These are phyloP conservation scores for Loriculus beryllinus DNA, from an alignment of 2,797 vertebrate genomes.

Conservation along the genomic window DNA sequence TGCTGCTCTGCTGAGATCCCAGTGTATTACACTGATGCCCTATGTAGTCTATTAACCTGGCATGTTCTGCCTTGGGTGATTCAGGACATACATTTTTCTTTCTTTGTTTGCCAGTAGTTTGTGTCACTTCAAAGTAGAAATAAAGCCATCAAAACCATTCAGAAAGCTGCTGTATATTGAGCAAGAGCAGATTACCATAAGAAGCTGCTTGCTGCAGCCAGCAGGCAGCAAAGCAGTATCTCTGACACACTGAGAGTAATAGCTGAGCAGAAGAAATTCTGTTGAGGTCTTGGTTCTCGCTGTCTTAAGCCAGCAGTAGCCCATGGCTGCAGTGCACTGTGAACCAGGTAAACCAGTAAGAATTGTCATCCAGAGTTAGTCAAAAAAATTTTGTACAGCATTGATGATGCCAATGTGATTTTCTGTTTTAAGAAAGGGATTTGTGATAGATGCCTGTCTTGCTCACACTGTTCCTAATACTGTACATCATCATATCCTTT, in stretches of 20 bases:
- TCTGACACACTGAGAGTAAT: background rate
- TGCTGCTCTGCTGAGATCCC: background rate
- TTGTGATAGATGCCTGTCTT: background rate
- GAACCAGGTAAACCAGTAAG: background rate
- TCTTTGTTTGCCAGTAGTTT: background rate
- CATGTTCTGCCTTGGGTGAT: background rate
- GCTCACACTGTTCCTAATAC: background rate
- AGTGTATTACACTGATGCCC: background rate
- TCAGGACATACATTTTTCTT: background rate
- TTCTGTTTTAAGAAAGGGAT: background rate
- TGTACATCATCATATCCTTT: background rate
- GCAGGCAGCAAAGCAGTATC: background rate
- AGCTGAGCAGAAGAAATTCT: background rate
- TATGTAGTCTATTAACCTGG: background rate
- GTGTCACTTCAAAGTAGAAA: background rate
- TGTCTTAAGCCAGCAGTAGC: background rate
- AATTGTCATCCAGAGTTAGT: background rate
- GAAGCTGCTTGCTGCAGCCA: background rate
- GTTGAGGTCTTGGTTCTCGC: background rate
- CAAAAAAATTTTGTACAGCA: background rate
- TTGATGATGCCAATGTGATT: background rate
- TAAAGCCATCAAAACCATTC: background rate
- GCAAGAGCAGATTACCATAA: background rate
- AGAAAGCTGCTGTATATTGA: background rate
- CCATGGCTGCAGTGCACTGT: background rate